Percentiles rank a stretch among this genome's conserved stretches.
Conservation (phyloP, 2,797 vertebrate genomes). For the Sarcoramphus papa region DNA sequence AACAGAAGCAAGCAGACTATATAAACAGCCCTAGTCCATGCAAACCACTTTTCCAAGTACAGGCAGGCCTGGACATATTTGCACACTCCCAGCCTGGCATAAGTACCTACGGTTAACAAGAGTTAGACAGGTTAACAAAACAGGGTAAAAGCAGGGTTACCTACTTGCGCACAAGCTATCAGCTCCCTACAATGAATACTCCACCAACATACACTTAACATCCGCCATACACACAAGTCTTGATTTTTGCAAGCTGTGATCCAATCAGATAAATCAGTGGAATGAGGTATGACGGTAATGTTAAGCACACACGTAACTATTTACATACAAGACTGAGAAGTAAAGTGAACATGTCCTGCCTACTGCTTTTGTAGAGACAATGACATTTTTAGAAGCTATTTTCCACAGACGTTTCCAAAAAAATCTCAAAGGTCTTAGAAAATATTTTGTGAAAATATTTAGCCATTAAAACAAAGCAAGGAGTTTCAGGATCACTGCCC, state of each 20-base stretch:
- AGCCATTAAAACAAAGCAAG: neutral
- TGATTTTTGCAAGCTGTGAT: neutral
- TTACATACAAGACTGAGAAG: neutral
- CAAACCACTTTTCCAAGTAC: neutral
- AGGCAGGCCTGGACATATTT: neutral
- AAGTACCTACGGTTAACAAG: neutral
- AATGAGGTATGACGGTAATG: neutral
- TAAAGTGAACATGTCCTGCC: neutral
- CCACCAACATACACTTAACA: neutral
- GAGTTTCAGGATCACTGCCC: neutral
- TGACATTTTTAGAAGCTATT: neutral
- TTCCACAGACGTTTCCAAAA: neutral
- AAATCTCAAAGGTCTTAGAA: neutral
- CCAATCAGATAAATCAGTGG: neutral
- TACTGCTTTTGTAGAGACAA: neutral
- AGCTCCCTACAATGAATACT: neutral
- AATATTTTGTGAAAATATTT: neutral
- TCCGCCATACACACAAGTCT: neutral
- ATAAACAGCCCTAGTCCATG: fast-evolving
- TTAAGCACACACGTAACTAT: neutral
- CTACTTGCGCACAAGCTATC: fast-evolving
- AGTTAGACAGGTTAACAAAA: neutral
- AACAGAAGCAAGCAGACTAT: neutral
- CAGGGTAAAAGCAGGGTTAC: neutral
- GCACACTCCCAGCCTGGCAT: neutral